phyloP scores from a whole-genome alignment of 1,140 invertebrate species.

The Euwallacea similis region DNA sequence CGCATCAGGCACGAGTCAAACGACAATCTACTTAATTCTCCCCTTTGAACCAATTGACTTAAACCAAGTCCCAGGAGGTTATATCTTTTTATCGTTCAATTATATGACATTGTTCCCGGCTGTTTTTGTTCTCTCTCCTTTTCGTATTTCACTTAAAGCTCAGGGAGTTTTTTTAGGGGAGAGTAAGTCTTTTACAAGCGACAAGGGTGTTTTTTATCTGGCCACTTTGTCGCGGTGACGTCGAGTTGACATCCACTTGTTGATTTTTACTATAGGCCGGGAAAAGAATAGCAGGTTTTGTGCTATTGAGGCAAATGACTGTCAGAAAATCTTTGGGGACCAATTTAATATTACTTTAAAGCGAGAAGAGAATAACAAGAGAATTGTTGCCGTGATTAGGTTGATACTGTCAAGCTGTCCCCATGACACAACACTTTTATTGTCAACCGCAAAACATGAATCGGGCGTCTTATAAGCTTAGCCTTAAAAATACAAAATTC shows the following conservation, averaged over 20 bases:
- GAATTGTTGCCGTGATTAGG: conserved; percentile 35
- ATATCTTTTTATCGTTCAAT: conserved; percentile 35
- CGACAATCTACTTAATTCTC: conserved; percentile 22
- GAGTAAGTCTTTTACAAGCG: conserved; percentile 51
- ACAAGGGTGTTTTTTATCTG: conserved; percentile 53
- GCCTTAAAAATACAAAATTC: background rate
- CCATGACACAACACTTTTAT: conserved; percentile 31
- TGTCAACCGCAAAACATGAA: conserved; percentile 29
- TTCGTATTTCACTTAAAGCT: conserved; percentile 43
- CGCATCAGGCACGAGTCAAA: background rate
- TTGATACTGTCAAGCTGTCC: conserved; percentile 25
- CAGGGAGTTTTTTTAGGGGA: conserved; percentile 42
- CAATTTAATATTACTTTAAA: conserved; percentile 28
- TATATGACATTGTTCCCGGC: conserved; percentile 37
- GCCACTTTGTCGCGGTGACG: conserved; percentile 51
- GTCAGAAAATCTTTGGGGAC: conserved; percentile 40
- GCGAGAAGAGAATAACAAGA: conserved; percentile 21
- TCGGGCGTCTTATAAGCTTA: conserved; percentile 5
- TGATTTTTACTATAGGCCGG: conserved; percentile 47
- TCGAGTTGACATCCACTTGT: conserved; percentile 54
- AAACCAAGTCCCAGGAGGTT: conserved; percentile 24
- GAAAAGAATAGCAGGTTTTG: conserved; percentile 45
- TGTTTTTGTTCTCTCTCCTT: conserved; percentile 37
- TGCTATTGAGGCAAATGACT: conserved; percentile 44
- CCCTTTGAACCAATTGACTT: conserved; percentile 22